These are phyloP conservation scores for Anomalospiza imberbis DNA, from an alignment of 2,797 vertebrate species.

Conservation along the genomic window DNA sequence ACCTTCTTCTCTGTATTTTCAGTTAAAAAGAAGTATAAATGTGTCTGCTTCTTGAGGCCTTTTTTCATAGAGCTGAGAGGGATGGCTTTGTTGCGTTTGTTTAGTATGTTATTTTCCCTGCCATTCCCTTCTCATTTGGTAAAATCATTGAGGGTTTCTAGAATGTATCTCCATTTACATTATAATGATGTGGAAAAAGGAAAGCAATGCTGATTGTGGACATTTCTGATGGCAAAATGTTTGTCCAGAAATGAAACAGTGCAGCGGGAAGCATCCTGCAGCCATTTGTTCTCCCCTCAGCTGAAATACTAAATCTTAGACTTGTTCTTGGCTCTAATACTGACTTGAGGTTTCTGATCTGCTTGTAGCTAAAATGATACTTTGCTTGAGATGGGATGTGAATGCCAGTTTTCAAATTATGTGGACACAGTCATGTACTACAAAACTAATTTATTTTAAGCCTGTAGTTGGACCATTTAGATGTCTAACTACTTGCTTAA, in stretches of 20 bases:
- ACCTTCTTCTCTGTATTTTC: not conserved
- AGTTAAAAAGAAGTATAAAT: not conserved
- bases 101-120: not conserved
- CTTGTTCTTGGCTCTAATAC: not conserved
- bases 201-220: not conserved
- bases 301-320: not conserved
- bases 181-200: not conserved
- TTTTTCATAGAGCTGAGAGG: not conserved
- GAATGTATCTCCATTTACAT: not conserved
- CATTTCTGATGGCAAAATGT: not conserved
- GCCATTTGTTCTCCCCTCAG: not conserved
- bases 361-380: not conserved
- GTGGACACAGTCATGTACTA: slow-evolving; percentile 10
- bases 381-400: not conserved
- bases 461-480: slow-evolving; percentile 22
- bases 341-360: not conserved
- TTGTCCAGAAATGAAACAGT: not conserved
- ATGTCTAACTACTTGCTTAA: slow-evolving; percentile 45
- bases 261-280: not conserved
- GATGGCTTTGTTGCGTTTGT: not conserved
- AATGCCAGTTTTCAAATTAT: not conserved
- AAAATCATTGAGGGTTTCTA: not conserved
- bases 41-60: not conserved
- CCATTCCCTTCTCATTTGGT: not conserved
- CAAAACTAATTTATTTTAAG: slow-evolving; percentile 48